Conservation (phyloP, 2,113 vertebrate genomes). For the Micronycteris hirsuta region DNA sequence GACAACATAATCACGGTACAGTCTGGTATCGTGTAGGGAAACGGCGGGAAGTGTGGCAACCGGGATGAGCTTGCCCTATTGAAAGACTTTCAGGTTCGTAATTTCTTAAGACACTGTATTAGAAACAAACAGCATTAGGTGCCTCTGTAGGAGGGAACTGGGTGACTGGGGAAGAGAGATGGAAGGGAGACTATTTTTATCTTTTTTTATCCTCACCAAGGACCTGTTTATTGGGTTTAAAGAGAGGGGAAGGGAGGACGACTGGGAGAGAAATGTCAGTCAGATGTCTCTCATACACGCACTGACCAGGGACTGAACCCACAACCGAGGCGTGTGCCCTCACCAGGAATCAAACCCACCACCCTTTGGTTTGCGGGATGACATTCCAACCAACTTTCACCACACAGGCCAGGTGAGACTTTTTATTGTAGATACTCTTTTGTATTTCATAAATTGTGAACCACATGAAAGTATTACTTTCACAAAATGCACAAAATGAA, state of each 20-base stretch:
- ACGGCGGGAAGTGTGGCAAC: background rate
- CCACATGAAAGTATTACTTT: background rate
- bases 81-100: background rate
- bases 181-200: background rate
- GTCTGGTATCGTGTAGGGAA: background rate
- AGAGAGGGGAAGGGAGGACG: too few relatives aligned
- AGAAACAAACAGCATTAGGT: background rate
- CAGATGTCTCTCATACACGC: too few relatives aligned
- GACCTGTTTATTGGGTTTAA: too few relatives aligned
- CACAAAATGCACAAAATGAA: background rate
- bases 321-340: too few relatives aligned
- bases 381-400: too few relatives aligned
- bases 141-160: background rate
- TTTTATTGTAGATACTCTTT: background rate
- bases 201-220: too few relatives aligned
- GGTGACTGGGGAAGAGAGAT: background rate
- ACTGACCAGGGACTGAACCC: too few relatives aligned
- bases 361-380: too few relatives aligned
- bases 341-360: too few relatives aligned
- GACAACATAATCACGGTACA: background rate
- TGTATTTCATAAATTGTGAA: background rate
- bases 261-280: too few relatives aligned
- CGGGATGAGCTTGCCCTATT: background rate
- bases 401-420: background rate
- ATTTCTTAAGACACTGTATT: background rate